phyloP scores from a whole-genome alignment of 1,140 invertebrate species.

The Diorhabda elongata region DNA sequence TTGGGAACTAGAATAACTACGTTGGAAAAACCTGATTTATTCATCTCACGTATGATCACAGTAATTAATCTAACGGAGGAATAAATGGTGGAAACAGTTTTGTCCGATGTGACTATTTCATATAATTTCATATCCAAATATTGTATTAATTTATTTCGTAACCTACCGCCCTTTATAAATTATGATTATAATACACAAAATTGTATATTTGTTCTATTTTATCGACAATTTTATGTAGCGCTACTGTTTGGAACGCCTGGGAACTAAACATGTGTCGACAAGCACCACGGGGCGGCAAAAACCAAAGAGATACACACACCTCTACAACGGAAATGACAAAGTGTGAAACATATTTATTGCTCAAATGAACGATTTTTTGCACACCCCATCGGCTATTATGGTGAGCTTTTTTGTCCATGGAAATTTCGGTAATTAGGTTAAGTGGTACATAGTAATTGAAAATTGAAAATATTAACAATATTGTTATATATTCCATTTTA shows the following conservation, averaged over 20 bases:
- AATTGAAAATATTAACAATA: background rate
- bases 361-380: background rate
- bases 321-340: background rate
- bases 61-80: too few species aligned
- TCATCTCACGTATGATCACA: too few species aligned
- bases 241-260: background rate
- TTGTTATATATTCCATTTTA: background rate
- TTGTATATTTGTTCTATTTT: too few species aligned
- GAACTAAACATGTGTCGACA: background rate
- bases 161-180: too few species aligned
- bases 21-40: too few species aligned
- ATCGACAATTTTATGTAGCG: too few species aligned
- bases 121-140: too few species aligned
- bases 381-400: background rate
- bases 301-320: conserved; percentile 2
- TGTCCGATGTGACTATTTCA: too few species aligned
- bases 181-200: too few species aligned
- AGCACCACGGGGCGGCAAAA: conserved; percentile 1
- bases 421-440: background rate
- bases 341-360: conserved; percentile 2
- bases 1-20: too few species aligned
- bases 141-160: too few species aligned
- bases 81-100: too few species aligned
- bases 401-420: background rate
- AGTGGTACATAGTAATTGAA: background rate